Base-by-base conservation (phyloP, 2,888 invertebrate species). In the Bhutanitis thaidina region DNA sequence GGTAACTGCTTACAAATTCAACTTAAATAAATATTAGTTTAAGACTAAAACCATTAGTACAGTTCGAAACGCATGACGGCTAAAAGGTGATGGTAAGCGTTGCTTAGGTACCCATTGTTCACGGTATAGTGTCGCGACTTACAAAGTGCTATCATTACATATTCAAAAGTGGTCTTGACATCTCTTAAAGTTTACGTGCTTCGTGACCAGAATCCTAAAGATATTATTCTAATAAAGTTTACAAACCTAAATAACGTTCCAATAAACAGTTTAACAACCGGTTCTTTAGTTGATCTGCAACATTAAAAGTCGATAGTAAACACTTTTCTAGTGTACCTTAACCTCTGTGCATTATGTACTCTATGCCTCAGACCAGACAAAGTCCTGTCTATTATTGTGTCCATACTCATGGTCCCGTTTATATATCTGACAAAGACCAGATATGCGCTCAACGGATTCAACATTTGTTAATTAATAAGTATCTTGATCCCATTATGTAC, bases 201-300 rank as follows among this genome's bases (percentile, higher is more conserved):
- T 67, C 69, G 70, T 69, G 74, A 68, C 73, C 69, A 55, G 61
- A 69, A 69, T 69, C 64, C 66, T 67, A 71, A 75, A 73, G 67
- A 63, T 62, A 57, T 20, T 62, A 67, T 70, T 77, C 74, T 71
- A 74, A 77, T 77, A 74, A 70, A 77, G 73, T 77, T 77, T 73
- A 76, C 71, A 74, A 72, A 70, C 67, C 65, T 67, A 71, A 77
- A 77, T 81, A 79, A 81, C 82, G 81, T 76, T 73, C 77, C 76
- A 72, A 80, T 80, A 81, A 78, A 80, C 72, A 69, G 71, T 77
- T 70, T 81, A 80, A 80, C 80, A 74, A 77, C 73, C 77, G 71
- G 71, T 77, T 77, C 74, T 69, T 72, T 76, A 78, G 78, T 79
- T 77, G 80, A 80, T 80, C 78, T 61, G 53, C 63, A 72, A 74